Conservation (phyloP, 2,888 invertebrate genomes). For the Marronus borbonicus region DNA sequence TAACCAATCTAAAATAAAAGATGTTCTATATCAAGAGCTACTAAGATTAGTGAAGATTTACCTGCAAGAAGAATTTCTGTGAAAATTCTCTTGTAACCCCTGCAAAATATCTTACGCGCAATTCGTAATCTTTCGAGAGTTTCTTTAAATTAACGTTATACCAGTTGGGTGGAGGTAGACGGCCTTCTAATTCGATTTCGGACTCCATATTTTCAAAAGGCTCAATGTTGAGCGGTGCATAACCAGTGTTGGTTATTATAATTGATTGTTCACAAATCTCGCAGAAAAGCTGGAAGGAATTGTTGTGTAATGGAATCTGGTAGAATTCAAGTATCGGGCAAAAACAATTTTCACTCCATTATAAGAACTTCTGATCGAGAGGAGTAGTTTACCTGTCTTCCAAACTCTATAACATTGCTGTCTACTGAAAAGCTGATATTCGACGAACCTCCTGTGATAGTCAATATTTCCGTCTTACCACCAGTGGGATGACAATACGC, state of each 20-base stretch:
- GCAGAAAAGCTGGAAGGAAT: conserved; percentile 65
- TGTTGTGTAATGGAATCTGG: too few relatives aligned
- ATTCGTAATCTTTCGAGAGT: conserved; percentile 60
- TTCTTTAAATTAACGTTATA: conserved; percentile 18
- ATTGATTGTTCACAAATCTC: conserved; percentile 63
- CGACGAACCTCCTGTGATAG: conserved; percentile 72
- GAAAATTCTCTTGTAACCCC: conserved; percentile 74
- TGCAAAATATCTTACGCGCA: conserved; percentile 73
- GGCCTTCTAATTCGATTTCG: conserved; percentile 10
- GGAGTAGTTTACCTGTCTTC: conserved; percentile 64
- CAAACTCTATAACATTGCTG: conserved; percentile 67
- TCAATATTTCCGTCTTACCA: conserved; percentile 73
- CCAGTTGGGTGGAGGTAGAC: conserved; percentile 22
- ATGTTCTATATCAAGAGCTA: not conserved
- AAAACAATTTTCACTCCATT: too few relatives aligned
- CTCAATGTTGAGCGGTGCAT: conserved; percentile 37
- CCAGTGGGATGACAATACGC: conserved; percentile 74
- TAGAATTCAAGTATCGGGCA: too few relatives aligned
- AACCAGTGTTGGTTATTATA: conserved; percentile 72
- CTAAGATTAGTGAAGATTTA: conserved; percentile 50
- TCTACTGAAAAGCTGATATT: conserved; percentile 72
- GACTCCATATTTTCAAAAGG: conserved; percentile 29
- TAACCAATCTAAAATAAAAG: conserved; percentile 72
- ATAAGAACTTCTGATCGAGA: too few relatives aligned
- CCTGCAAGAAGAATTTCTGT: conserved; percentile 67